These are phyloP conservation scores for Pseudois nayaur DNA, from an alignment of 2,113 vertebrate species.

Conservation along the genomic window DNA sequence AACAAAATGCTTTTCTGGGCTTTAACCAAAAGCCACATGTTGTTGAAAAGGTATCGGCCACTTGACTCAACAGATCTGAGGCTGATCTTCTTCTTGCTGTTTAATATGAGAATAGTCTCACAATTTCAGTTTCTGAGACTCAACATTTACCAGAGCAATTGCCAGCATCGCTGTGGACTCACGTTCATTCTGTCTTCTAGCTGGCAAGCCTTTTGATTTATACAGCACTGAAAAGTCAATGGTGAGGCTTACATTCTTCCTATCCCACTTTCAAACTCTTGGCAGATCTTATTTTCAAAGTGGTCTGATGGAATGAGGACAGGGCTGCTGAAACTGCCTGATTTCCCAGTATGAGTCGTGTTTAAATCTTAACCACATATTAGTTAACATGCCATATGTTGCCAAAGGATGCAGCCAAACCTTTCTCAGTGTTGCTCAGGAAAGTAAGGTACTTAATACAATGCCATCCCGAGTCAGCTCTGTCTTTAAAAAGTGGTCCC, in stretches of 20 bases:
- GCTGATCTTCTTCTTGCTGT: neutral
- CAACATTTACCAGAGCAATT: neutral
- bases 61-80: constrained; percentile 29
- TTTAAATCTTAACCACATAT: constrained; percentile 47
- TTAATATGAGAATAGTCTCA: neutral
- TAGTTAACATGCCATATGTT: neutral
- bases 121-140: neutral
- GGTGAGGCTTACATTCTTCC: constrained; percentile 51
- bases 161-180: neutral
- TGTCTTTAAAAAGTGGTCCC: neutral
- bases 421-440: neutral
- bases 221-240: neutral
- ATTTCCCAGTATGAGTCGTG: constrained; percentile 8
- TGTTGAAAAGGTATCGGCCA: constrained; percentile 1
- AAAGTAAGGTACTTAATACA: constrained; percentile 14
- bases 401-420: neutral
- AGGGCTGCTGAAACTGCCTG: neutral
- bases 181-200: neutral
- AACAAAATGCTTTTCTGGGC: neutral
- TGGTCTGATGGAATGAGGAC: constrained; percentile 31
- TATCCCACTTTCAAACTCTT: constrained; percentile 22
- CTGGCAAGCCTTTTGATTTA: constrained; percentile 46
- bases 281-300: constrained; percentile 41
- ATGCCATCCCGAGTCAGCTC: neutral
- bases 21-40: constrained; percentile 33